A percentile compares a stretch with the other conserved stretches of the same genome.
Evolutionary conservation across 1,140 invertebrate genomes (phyloP).

Genomic region (Aleiodes sp.): DNA sequence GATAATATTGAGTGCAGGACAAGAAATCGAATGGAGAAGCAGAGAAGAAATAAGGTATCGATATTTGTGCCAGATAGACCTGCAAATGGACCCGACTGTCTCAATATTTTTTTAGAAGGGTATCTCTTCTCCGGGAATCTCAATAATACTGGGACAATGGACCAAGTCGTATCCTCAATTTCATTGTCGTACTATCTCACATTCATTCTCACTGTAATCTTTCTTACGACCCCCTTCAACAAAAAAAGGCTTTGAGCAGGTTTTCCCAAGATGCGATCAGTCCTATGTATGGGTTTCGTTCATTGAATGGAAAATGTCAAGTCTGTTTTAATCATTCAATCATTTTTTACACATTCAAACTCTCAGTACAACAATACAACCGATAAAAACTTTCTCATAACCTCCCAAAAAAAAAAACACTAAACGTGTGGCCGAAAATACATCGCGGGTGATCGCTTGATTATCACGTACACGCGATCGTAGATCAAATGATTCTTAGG

Average conservation of each 20-base stretch:
- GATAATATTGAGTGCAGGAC: background rate
- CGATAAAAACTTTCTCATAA: slow-evolving; percentile 11
- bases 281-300: background rate
- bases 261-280: background rate
- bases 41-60: background rate
- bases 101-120: background rate
- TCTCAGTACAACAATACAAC: background rate
- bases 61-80: slow-evolving; percentile 14
- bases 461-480: background rate
- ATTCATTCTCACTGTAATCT: slow-evolving; percentile 25
- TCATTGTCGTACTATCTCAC: slow-evolving; percentile 26
- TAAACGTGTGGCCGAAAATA: no score
- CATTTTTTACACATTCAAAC: slow-evolving; percentile 3
- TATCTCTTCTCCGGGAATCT: background rate
- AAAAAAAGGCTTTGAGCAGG: background rate
- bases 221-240: background rate
- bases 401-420: no score
- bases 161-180: slow-evolving; percentile 16
- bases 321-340: slow-evolving; percentile 27
- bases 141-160: background rate
- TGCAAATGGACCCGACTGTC: background rate
- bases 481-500: background rate
- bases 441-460: background rate
- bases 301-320: slow-evolving; percentile 28
- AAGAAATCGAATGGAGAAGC: background rate